Percentiles rank a stretch among this genome's conserved stretches.
These are phyloP conservation scores for Erpobdella octoculata DNA, from an alignment of 2,888 invertebrate genomes.

Conservation along the genomic window DNA sequence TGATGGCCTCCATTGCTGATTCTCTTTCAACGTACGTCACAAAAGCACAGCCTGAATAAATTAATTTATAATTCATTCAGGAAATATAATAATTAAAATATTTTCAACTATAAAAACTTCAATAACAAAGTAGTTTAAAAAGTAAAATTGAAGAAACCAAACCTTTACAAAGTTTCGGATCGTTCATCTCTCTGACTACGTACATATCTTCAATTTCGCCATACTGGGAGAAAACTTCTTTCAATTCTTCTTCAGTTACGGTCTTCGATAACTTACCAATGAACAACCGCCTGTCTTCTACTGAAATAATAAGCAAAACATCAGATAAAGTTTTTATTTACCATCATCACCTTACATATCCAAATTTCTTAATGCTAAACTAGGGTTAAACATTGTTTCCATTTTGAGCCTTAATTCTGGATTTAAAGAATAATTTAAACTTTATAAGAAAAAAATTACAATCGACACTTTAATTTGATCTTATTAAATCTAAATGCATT, in stretches of 20 bases:
- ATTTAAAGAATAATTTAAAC: no score
- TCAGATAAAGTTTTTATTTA: no score
- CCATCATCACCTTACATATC: no score
- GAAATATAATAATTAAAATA: background rate
- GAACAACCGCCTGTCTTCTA: conserved; percentile 22
- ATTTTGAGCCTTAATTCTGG: no score
- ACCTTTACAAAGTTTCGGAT: conserved; percentile 25
- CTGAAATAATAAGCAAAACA: no score
- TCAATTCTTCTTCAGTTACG: conserved; percentile 19
- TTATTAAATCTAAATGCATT: background rate
- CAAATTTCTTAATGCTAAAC: no score
- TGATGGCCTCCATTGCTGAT: conserved; percentile 92
- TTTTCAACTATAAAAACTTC: background rate
- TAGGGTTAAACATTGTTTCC: no score
- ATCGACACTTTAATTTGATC: no score
- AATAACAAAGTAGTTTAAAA: background rate
- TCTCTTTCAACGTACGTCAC: conserved; percentile 95
- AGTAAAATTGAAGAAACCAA: background rate
- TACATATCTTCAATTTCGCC: conserved; percentile 25
- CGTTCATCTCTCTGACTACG: conserved; percentile 20
- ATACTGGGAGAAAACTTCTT: conserved; percentile 8
- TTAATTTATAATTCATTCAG: background rate
- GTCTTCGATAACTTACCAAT: conserved; percentile 13
- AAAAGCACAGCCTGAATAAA: conserved; percentile 88
- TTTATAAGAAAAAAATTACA: no score